Percentiles rank a stretch among this genome's conserved stretches.
These are phyloP conservation scores for Pampus argenteus DNA, from an alignment of 2,797 vertebrate genomes.

Conservation along the genomic window DNA sequence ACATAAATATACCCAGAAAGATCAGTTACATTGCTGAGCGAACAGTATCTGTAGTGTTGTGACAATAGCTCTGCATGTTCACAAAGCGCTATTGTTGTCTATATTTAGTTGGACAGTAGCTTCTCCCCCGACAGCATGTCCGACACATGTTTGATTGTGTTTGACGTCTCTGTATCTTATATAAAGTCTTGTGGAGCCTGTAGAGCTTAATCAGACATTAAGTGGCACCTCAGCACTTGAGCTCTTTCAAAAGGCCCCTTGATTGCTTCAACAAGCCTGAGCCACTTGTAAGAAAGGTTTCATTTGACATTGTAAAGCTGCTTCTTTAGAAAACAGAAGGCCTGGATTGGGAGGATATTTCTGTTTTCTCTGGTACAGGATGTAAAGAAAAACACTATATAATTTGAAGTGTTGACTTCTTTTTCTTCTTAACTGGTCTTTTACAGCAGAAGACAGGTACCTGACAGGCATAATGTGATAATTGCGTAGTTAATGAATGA, in stretches of 20 bases:
- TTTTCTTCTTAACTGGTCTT: not conserved
- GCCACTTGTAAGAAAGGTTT: constrained; percentile 28
- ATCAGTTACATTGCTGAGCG: not conserved
- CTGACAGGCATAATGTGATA: not conserved
- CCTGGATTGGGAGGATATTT: constrained; percentile 9
- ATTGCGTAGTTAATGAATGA: not conserved
- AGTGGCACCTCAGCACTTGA: constrained; percentile 10
- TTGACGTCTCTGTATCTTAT: constrained; percentile 16
- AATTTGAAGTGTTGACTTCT: not conserved
- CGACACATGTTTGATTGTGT: not conserved
- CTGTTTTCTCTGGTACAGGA: not conserved
- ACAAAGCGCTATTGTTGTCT: not conserved
- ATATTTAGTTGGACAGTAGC: not conserved
- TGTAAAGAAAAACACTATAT: not conserved
- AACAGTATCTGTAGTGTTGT: not conserved
- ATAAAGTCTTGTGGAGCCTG: not conserved
- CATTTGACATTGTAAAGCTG: constrained; percentile 12
- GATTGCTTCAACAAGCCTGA: constrained; percentile 32
- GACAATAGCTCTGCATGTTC: not conserved
- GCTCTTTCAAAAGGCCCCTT: constrained; percentile 27
- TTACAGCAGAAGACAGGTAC: not conserved
- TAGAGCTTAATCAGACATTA: constrained; percentile 31
- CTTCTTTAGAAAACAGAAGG: not conserved
- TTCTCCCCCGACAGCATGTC: not conserved
- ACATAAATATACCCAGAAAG: not conserved